Percentiles rank a stretch among this genome's conserved stretches.
Evolutionary conservation across 1,140 invertebrate genomes (phyloP).

Genomic region (Bemisia tabaci): DNA sequence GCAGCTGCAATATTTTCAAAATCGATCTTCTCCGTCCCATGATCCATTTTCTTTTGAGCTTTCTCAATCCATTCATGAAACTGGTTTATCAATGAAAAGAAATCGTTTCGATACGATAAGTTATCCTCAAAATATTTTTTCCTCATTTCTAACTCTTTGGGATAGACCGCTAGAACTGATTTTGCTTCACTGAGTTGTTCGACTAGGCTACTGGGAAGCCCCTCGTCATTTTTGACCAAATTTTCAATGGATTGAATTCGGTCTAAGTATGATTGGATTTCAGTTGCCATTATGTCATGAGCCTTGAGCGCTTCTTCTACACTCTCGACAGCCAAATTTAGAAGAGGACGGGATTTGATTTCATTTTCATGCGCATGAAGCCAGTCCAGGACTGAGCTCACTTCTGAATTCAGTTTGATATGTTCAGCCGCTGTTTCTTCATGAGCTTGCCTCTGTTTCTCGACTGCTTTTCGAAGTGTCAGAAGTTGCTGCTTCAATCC

Average conservation of each 20-base stretch:
- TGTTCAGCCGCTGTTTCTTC: constrained; percentile 76
- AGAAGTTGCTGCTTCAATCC: constrained; percentile 71
- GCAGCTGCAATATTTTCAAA: constrained; percentile 70
- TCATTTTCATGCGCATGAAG: constrained; percentile 69
- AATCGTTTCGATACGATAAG: constrained; percentile 53
- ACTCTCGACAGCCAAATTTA: constrained; percentile 60
- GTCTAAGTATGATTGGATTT: constrained; percentile 54
- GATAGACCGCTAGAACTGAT: constrained; percentile 58
- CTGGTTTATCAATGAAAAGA: constrained; percentile 53
- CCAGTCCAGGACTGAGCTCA: constrained; percentile 70
- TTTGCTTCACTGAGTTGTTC: constrained; percentile 72
- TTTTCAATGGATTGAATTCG: constrained; percentile 53
- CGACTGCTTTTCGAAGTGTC: constrained; percentile 41
- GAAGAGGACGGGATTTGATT: constrained; percentile 63
- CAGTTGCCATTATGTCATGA: constrained; percentile 50
- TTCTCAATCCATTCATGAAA: constrained; percentile 73
- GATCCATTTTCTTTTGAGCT: constrained; percentile 59
- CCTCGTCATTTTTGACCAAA: constrained; percentile 51
- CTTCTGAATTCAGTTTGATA: constrained; percentile 59
- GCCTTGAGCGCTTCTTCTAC: constrained; percentile 69
- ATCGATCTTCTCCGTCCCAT: constrained; percentile 68
- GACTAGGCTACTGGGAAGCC: constrained; percentile 57
- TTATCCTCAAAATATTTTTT: constrained; percentile 66
- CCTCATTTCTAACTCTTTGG: constrained; percentile 61
- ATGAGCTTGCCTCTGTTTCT: constrained; percentile 71